Percentiles rank a stretch among this genome's conserved stretches.
Evolutionary conservation across 2,113 vertebrate genomes (phyloP).

Genomic region (Cynopterus brachyotis): DNA sequence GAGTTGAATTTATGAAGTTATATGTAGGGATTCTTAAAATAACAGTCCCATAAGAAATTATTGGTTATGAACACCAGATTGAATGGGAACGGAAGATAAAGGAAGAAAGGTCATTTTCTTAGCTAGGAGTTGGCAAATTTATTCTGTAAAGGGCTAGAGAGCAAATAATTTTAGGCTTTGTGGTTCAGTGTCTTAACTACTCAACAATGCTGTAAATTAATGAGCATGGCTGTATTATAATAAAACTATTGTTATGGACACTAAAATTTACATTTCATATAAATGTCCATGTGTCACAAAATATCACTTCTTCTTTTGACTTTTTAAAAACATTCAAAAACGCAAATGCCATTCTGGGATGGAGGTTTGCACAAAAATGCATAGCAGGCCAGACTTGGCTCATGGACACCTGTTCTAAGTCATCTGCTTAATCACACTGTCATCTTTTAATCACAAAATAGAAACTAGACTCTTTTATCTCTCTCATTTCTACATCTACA

Average conservation of each 20-base stretch:
- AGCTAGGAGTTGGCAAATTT: not conserved
- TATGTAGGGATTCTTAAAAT: not conserved
- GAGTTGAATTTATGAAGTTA: not conserved
- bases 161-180: not conserved
- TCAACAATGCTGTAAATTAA: not conserved
- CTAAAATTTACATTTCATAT: conserved; percentile 1
- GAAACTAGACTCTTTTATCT: not conserved
- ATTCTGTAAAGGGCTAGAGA: not conserved
- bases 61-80: not conserved
- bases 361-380: not conserved
- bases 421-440: not conserved
- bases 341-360: not conserved
- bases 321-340: not conserved
- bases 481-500: not conserved
- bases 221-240: not conserved
- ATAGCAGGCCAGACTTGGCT: not conserved
- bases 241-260: conserved; percentile 24
- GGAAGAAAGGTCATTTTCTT: not conserved
- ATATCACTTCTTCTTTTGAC: not conserved
- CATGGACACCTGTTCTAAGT: not conserved
- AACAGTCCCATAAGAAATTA: not conserved
- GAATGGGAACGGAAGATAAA: not conserved
- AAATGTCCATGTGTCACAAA: not conserved
- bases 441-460: not conserved
- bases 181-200: not conserved